Base-by-base conservation (phyloP, 2,113 vertebrate genomes). In the Stegostoma tigrinum region DNA sequence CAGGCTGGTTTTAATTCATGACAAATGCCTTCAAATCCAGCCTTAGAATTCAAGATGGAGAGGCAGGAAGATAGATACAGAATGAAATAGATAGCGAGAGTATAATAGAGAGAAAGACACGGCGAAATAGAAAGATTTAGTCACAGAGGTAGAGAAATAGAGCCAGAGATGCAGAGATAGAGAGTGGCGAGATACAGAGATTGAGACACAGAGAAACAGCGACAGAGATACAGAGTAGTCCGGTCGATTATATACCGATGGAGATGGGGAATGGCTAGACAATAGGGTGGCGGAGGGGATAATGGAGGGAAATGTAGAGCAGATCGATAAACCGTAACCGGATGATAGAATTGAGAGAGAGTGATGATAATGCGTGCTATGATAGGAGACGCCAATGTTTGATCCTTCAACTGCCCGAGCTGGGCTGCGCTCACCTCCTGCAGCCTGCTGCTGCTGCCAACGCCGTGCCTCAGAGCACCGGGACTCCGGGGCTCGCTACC, bases 371-470 rank as follows among this genome's bases (percentile, higher is more conserved):
- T 45, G 45, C 45, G 45, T 45, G 45, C 45, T 45, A 45, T 45
- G 45, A 45, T 45, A 45, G 45, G 45, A 45, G 45, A 45, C 45
- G 45, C 45, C 45, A 45, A 45, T 45, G 45, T 45, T 45, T 45
- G 45, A 45, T 45, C 2, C 45, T 45, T 45, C 45, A 1, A 1
- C 45, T 45, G 45, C 45, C 45, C 45, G 45, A 45, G 45, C 45
- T 45, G 45, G 45, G 27, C 4, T 7, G 5, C 61, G 70, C 99
- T 99, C 97, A 99, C 99, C 95, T 98, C 98, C 70, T 98, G 98
- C 96, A 98, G 98, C 97, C 98, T 97, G 97, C 98, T 98, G 97
- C 98, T 98, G 97, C 98, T 97, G 97, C 98, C 99, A 45, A 45
- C 45, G 45, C 45, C 45, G 45, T 45, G 45, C 45, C 45, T 45